Percentiles rank a stretch among this genome's conserved stretches.
phyloP scores from a whole-genome alignment of 2,797 vertebrate species.

The Chanos chanos region DNA sequence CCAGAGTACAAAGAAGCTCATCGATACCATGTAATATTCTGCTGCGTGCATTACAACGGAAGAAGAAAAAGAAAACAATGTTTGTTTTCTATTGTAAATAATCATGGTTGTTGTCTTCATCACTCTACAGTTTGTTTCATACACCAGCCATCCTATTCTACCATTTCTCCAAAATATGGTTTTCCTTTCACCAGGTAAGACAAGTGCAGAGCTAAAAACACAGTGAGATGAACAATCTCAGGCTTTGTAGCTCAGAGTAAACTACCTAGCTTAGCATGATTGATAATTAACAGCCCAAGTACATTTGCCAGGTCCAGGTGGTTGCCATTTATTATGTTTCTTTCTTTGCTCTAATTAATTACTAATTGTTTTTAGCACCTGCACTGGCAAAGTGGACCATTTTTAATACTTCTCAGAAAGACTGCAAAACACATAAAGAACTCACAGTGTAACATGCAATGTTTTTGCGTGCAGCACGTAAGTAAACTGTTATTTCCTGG shows the following conservation, averaged over 20 bases:
- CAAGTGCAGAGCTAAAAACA: constrained; percentile 18
- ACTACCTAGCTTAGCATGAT: constrained; percentile 63
- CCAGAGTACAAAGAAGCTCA: too few relatives aligned
- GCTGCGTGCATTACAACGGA: too few relatives aligned
- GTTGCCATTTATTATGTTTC: constrained; percentile 68
- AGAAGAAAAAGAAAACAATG: too few relatives aligned
- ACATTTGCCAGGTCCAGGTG: constrained; percentile 71
- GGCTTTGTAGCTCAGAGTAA: constrained; percentile 18
- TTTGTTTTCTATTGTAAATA: too few relatives aligned
- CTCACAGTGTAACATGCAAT: not conserved
- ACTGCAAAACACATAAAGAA: constrained; percentile 31
- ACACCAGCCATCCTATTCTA: too few relatives aligned
- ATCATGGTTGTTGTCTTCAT: too few relatives aligned
- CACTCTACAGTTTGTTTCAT: too few relatives aligned
- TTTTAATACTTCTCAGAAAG: constrained; percentile 47
- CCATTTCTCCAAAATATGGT: too few relatives aligned
- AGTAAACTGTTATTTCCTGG: constrained; percentile 9
- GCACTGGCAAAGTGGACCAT: constrained; percentile 57
- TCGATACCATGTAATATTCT: too few relatives aligned
- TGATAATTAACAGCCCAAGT: constrained; percentile 70
- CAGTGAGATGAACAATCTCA: constrained; percentile 19
- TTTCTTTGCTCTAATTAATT: constrained; percentile 69
- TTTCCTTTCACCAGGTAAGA: constrained; percentile 16
- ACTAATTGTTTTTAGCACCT: constrained; percentile 78
- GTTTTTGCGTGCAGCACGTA: too few relatives aligned